Evolutionary conservation across 2,113 vertebrate genomes (phyloP).

Genomic region (Sus scrofa): DNA sequence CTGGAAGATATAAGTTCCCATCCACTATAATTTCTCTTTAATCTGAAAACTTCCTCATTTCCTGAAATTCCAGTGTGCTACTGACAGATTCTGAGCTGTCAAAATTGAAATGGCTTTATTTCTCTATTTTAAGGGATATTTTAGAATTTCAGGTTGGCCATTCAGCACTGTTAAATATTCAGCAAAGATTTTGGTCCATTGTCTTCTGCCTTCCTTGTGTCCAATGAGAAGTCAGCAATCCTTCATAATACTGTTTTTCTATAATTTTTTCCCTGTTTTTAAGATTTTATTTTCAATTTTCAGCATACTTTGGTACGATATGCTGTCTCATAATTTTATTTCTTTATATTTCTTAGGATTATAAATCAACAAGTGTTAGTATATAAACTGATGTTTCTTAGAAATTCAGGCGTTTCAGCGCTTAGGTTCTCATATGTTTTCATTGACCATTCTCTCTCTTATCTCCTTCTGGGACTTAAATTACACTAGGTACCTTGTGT

Average conservation of each 20-base stretch:
- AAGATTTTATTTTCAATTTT: neutral
- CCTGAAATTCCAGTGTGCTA: neutral
- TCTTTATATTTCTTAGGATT: neutral
- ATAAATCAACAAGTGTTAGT: neutral
- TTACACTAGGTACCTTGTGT: neutral
- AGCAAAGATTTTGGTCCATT: neutral
- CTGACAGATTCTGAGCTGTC: neutral
- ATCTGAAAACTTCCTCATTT: neutral
- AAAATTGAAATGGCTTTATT: neutral
- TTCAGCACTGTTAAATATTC: neutral
- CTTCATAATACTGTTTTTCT: neutral
- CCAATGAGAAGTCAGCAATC: neutral
- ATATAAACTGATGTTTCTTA: neutral
- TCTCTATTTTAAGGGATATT: neutral
- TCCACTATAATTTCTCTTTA: neutral
- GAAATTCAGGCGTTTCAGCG: neutral
- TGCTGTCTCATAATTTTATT: neutral
- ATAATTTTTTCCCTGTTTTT: neutral
- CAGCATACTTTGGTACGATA: neutral
- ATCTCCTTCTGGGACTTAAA: neutral
- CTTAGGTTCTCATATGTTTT: neutral
- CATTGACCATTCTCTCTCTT: neutral
- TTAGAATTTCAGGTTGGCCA: neutral
- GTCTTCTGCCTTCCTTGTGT: neutral
- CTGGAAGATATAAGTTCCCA: neutral